A percentile compares a stretch with the other conserved stretches of the same genome.
phyloP scores from a whole-genome alignment of 2,888 invertebrate genomes.

The Eucera pruinosa region DNA sequence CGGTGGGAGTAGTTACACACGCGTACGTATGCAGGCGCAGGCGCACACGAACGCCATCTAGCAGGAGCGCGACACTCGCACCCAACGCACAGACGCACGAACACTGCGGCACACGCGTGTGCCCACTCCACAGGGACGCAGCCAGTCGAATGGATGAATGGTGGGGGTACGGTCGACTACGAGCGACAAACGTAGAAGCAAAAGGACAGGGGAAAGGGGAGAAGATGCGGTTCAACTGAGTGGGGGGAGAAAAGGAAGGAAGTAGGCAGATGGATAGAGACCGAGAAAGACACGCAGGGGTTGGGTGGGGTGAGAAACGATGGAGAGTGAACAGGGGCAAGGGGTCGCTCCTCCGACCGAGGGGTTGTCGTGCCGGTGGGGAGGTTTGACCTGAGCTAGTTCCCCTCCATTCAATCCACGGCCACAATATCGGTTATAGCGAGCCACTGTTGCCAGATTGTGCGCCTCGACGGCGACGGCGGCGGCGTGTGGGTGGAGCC shows the following conservation, averaged over 20 bases:
- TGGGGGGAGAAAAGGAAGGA: conserved; percentile 57
- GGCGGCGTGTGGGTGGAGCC: conserved; percentile 79
- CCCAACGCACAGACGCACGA: conserved; percentile 43
- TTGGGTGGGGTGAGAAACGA: conserved; percentile 64
- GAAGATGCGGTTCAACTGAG: conserved; percentile 49
- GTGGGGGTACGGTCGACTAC: conserved; percentile 53
- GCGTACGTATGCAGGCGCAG: conserved; percentile 54
- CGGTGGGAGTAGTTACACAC: conserved; percentile 62
- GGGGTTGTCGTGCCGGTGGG: conserved; percentile 75
- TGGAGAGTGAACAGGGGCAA: conserved; percentile 58
- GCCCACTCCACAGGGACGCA: conserved; percentile 46
- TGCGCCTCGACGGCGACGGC: conserved; percentile 72
- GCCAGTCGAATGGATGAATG: conserved; percentile 28
- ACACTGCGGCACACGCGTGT: conserved; percentile 54
- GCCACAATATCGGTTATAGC: conserved; percentile 84
- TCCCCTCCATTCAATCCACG: conserved; percentile 84
- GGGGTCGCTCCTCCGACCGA: conserved; percentile 72
- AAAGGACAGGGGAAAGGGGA: conserved; percentile 30
- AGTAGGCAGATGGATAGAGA: conserved; percentile 51
- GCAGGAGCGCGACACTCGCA: conserved; percentile 43
- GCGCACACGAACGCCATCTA: conserved; percentile 53
- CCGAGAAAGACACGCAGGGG: conserved; percentile 61
- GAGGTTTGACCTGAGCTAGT: conserved; percentile 84
- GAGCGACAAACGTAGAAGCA: conserved; percentile 42
- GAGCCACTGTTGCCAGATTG: conserved; percentile 83